Conservation (phyloP, 2,113 vertebrate species). For the Vidua chalybeata region DNA sequence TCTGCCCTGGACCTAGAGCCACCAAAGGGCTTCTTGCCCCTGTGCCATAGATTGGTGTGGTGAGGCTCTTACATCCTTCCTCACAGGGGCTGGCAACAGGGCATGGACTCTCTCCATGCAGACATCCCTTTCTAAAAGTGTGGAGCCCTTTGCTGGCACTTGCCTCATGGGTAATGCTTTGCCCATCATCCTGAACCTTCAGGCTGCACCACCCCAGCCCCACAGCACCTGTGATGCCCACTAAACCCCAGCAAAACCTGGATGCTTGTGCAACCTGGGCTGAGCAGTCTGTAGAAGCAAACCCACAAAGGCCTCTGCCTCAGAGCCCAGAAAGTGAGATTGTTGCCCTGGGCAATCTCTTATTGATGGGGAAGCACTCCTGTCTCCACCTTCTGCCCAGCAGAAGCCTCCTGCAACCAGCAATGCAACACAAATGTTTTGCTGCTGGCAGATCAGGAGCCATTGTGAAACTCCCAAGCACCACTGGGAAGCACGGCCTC, state of each 20-base stretch:
- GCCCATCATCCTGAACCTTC: not conserved
- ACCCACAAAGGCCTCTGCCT: not conserved
- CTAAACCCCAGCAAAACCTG: not conserved
- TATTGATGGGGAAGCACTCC: accelerated
- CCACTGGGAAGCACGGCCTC: not conserved
- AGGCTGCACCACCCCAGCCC: not conserved
- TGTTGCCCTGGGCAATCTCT: not conserved
- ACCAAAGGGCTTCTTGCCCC: not conserved
- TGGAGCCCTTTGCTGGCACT: not conserved
- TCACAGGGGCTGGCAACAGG: not conserved
- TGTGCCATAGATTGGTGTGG: not conserved
- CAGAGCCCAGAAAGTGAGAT: not conserved
- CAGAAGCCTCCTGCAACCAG: not conserved
- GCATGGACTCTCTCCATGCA: not conserved
- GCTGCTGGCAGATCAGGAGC: not conserved
- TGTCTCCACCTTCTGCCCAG: not conserved
- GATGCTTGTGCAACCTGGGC: not conserved
- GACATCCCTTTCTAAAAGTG: not conserved
- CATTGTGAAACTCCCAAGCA: not conserved
- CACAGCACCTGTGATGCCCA: not conserved
- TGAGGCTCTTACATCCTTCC: not conserved
- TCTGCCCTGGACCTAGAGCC: not conserved
- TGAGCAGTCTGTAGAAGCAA: not conserved
- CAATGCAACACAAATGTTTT: not conserved
- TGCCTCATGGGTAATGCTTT: not conserved